phyloP scores from a whole-genome alignment of 2,888 invertebrate genomes.

The Dolichomitus sp. region DNA sequence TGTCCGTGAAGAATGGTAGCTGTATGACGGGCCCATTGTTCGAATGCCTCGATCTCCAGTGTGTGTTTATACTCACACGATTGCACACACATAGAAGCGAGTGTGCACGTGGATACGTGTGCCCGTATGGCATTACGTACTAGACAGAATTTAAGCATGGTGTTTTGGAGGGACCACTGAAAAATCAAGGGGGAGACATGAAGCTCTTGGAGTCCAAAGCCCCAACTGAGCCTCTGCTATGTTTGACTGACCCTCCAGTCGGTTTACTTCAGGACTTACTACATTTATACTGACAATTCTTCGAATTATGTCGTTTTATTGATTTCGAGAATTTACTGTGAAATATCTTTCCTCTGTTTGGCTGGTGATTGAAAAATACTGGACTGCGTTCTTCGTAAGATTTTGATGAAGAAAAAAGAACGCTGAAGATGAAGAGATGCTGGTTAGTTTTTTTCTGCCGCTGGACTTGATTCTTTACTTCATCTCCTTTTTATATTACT shows the following conservation, averaged over 20 bases:
- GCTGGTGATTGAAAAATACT: slow-evolving; percentile 20
- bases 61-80: slow-evolving; percentile 54
- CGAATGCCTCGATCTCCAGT: slow-evolving; percentile 72
- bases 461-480: slow-evolving; percentile 29
- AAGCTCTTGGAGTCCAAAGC: not conserved
- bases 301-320: slow-evolving; percentile 44
- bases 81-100: slow-evolving; percentile 13
- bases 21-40: slow-evolving; percentile 84
- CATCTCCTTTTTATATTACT: slow-evolving; percentile 29
- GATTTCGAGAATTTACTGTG: slow-evolving; percentile 26
- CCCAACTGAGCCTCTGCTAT: not conserved
- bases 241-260: slow-evolving; percentile 31
- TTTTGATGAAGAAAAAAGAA: slow-evolving; percentile 1
- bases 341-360: not conserved
- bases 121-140: slow-evolving; percentile 59
- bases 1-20: slow-evolving; percentile 83
- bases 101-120: slow-evolving; percentile 49
- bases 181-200: slow-evolving; percentile 16
- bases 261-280: not conserved
- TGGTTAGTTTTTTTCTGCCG: slow-evolving; percentile 48
- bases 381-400: slow-evolving; percentile 6
- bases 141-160: slow-evolving; percentile 51
- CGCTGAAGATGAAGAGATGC: slow-evolving; percentile 35
- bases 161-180: slow-evolving; percentile 13
- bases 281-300: slow-evolving; percentile 25